Conservation (phyloP, 2,113 vertebrate species). For the Oreocharis arfaki region DNA sequence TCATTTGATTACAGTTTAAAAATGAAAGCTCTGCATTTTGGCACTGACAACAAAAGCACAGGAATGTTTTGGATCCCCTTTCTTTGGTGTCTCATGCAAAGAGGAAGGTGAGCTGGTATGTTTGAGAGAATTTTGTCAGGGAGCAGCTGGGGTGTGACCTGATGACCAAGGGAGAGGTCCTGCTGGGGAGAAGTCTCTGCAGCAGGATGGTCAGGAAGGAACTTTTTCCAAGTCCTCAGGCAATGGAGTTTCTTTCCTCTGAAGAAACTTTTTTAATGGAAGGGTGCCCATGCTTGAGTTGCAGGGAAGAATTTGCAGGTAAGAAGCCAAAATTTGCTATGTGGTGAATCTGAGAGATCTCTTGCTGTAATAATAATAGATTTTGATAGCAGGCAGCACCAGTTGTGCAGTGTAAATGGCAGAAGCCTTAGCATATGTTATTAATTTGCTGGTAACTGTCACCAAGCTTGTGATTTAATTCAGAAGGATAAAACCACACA, state of each 20-base stretch:
- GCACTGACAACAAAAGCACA: background rate
- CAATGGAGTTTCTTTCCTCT: background rate
- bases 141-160: background rate
- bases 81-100: background rate
- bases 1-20: background rate
- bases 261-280: background rate
- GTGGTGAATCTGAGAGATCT: background rate
- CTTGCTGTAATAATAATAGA: background rate
- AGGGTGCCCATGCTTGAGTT: rapidly evolving
- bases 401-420: background rate
- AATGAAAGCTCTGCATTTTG: background rate
- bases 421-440: background rate
- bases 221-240: background rate
- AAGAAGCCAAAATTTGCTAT: background rate
- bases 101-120: background rate
- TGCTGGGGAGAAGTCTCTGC: background rate
- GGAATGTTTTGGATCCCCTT: background rate
- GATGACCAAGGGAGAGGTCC: background rate
- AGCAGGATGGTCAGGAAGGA: rapidly evolving
- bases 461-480: background rate
- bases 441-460: background rate
- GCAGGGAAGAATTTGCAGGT: background rate
- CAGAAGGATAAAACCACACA: background rate
- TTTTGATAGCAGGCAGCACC: background rate
- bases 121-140: background rate